These are phyloP conservation scores for Chlamydotis undulata DNA, from an alignment of 2,113 vertebrate genomes.

Conservation along the genomic window DNA sequence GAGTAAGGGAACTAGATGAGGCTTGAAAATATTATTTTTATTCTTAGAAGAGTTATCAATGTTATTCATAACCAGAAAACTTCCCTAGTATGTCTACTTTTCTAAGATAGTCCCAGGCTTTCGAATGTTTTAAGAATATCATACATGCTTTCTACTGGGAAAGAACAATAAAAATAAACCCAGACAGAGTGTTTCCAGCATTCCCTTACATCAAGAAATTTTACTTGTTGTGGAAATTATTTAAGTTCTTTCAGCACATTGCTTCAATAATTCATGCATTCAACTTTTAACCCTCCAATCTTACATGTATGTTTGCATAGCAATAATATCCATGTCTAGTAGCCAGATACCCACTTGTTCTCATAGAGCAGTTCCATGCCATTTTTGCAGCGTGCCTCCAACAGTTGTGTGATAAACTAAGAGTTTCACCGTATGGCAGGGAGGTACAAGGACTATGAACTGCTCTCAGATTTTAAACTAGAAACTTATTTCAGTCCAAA, in stretches of 20 bases:
- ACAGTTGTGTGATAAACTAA: background rate
- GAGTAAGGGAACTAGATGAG: background rate
- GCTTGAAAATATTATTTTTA: background rate
- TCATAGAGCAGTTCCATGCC: background rate
- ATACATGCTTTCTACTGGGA: background rate
- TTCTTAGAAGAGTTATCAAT: background rate
- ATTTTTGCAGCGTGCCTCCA: background rate
- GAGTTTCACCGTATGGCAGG: background rate
- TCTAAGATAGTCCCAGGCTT: background rate
- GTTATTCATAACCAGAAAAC: background rate
- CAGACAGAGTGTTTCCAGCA: background rate
- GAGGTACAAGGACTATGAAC: background rate
- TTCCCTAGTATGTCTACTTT: background rate
- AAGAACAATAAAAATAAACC: background rate
- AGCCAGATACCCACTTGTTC: background rate
- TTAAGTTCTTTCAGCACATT: background rate
- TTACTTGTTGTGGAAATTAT: background rate
- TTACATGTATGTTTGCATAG: background rate
- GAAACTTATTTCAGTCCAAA: background rate
- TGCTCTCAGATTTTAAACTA: background rate
- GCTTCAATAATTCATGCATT: background rate
- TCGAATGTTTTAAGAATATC: background rate
- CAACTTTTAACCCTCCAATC: background rate
- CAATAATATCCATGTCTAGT: background rate
- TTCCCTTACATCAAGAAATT: background rate